Conservation (phyloP, 1,140 invertebrate genomes). For the Panonychus citri region DNA sequence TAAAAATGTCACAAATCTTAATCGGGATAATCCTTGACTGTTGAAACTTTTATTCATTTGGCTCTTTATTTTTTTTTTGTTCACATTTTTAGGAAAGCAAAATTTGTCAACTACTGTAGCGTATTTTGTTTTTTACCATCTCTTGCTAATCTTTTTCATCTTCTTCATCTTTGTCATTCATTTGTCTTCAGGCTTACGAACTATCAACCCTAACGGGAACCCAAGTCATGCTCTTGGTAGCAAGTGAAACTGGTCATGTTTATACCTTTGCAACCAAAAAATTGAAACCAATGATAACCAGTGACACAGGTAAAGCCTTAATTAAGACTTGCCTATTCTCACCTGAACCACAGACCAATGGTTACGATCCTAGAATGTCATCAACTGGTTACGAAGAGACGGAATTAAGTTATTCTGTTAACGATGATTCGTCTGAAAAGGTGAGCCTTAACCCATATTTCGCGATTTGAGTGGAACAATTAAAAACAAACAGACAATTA, state of each 20-base stretch:
- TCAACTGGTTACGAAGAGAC: slow-evolving; percentile 95
- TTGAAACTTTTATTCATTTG: too few species aligned
- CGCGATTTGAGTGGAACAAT: too few species aligned
- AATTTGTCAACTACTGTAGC: too few species aligned
- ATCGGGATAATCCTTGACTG: too few species aligned
- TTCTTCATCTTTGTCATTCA: background rate
- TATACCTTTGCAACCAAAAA: slow-evolving; percentile 98
- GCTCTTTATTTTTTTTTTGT: too few species aligned
- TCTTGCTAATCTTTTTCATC: background rate
- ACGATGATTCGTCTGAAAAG: slow-evolving; percentile 16
- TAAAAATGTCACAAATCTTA: too few species aligned
- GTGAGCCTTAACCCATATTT: background rate
- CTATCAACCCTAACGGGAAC: slow-evolving; percentile 94
- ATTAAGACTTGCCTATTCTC: slow-evolving; percentile 98
- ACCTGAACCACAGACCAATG: slow-evolving; percentile 44
- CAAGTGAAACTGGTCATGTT: slow-evolving; percentile 89
- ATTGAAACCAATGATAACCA: slow-evolving; percentile 97
- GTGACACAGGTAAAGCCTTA: slow-evolving; percentile 86
- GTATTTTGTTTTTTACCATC: too few species aligned
- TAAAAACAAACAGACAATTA: too few species aligned
- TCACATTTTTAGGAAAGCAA: too few species aligned
- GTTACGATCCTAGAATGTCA: slow-evolving; percentile 73
- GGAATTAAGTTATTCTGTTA: slow-evolving; percentile 81
- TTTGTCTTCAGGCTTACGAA: slow-evolving; percentile 36
- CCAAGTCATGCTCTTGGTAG: slow-evolving; percentile 89